Evolutionary conservation across 2,888 invertebrate genomes (phyloP), one percentile per base, ranked within the genome.

Genomic region (Agrotis exclamationis): DNA sequence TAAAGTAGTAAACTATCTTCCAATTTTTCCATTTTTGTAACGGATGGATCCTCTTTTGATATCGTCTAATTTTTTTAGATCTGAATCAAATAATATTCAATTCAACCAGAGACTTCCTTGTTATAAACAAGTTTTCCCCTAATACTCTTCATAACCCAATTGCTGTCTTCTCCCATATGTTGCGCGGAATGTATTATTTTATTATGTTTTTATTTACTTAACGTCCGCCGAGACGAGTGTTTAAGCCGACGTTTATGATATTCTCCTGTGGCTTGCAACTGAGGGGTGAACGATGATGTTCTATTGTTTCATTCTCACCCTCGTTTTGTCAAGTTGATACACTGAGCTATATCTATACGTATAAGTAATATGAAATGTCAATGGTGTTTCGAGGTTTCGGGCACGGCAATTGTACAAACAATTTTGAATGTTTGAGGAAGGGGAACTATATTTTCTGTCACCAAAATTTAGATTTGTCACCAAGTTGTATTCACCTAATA

Each of bases 201-300:
- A 95, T 96, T 95, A 94, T 92, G 93, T 94, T 95, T 95, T 95
- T 95, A 96, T 96, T 96, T 95, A 95, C 92, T 93, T 91, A 90
- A 89, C 89, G 90, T 95, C 95, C 93, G 87, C 83, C 74, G 94
- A 93, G 95, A 94, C 91, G 94, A 93, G 95, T 95, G 96, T 95
- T 96, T 95, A 95, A 96, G 95, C 94, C 91, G 95, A 93, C 95
- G 93, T 95, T 96, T 96, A 96, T 95, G 94, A 96, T 95, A 95
- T 95, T 95, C 95, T 95, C 95, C 85, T 92, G 96, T 90, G 96
- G 96, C 92, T 95, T 93, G 89, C 83, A 78, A 50, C 77, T 76
- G 93, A 93, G 93, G 95, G 95, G 94, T 87, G 91, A 86, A 86
- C 86, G 88, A 88, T 93, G 93, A 93, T 92, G 92, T 89, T 88